A percentile compares a stretch with the other conserved stretches of the same genome.
Evolutionary conservation across 1,140 invertebrate genomes (phyloP).

Genomic region (Lethocerus indicus): DNA sequence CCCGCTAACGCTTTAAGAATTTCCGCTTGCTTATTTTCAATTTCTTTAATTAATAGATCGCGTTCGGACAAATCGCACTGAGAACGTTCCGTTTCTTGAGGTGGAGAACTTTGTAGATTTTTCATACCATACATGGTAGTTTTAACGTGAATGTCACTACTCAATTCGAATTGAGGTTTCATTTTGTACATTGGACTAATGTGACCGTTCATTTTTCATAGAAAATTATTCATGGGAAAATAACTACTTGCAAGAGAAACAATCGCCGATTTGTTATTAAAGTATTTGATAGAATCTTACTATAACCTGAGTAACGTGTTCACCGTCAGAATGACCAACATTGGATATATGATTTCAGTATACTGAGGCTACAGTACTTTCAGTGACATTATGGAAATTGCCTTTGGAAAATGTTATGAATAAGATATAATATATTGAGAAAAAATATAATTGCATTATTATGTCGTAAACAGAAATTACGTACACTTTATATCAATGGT

Average conservation of each 20-base stretch:
- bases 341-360: not conserved
- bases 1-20: slow-evolving; percentile 14
- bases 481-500: too few species aligned
- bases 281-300: not conserved
- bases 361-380: not conserved
- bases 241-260: not conserved
- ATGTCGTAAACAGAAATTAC: too few species aligned
- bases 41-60: slow-evolving; percentile 11
- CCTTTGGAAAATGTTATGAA: too few species aligned
- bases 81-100: not conserved
- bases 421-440: too few species aligned
- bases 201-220: slow-evolving; percentile 9
- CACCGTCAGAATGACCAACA: not conserved
- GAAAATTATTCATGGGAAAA: too few species aligned
- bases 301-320: not conserved
- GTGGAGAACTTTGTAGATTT: slow-evolving; percentile 13
- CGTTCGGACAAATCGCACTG: not conserved
- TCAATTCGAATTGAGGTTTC: slow-evolving; percentile 15
- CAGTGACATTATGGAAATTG: too few species aligned
- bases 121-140: slow-evolving; percentile 17
- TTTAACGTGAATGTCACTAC: slow-evolving; percentile 8
- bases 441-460: too few species aligned
- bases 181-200: slow-evolving; percentile 15
- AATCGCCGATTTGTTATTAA: not conserved
- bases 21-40: slow-evolving; percentile 15